Evolutionary conservation across 2,888 invertebrate genomes (phyloP).

Genomic region (Chrysotoxum bicinctum): DNA sequence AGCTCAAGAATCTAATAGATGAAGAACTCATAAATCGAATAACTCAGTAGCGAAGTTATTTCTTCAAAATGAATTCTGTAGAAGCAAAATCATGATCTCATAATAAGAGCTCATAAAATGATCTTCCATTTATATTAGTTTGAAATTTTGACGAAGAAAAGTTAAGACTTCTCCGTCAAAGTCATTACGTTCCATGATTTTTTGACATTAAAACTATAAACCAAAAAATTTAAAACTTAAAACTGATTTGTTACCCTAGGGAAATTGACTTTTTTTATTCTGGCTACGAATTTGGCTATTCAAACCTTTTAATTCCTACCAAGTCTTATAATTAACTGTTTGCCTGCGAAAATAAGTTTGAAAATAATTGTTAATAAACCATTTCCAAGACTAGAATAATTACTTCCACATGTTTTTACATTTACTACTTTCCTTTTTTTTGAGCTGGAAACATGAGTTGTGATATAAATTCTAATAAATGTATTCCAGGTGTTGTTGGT

Average conservation of each 20-base stretch:
- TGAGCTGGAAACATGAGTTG: neutral
- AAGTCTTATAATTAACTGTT: neutral
- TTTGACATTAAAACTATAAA: too few relatives aligned
- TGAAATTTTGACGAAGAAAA: neutral
- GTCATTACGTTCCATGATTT: too few relatives aligned
- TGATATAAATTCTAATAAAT: neutral
- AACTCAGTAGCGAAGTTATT: too few relatives aligned
- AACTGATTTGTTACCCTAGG: neutral
- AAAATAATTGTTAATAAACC: neutral
- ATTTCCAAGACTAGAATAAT: neutral
- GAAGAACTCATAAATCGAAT: too few relatives aligned
- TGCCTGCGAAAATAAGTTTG: neutral
- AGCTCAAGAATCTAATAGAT: too few relatives aligned
- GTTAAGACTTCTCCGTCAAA: too few relatives aligned
- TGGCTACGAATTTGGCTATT: neutral
- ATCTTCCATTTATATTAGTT: too few relatives aligned
- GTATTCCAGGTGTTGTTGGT: neutral
- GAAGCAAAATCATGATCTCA: too few relatives aligned
- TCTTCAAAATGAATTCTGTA: too few relatives aligned
- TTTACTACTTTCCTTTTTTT: neutral
- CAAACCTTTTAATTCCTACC: neutral
- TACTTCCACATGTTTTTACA: neutral
- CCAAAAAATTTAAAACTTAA: neutral
- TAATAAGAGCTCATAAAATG: too few relatives aligned
- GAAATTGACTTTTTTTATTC: neutral